Conservation (phyloP, 2,888 invertebrate species). For the Apotomis turbidana region DNA sequence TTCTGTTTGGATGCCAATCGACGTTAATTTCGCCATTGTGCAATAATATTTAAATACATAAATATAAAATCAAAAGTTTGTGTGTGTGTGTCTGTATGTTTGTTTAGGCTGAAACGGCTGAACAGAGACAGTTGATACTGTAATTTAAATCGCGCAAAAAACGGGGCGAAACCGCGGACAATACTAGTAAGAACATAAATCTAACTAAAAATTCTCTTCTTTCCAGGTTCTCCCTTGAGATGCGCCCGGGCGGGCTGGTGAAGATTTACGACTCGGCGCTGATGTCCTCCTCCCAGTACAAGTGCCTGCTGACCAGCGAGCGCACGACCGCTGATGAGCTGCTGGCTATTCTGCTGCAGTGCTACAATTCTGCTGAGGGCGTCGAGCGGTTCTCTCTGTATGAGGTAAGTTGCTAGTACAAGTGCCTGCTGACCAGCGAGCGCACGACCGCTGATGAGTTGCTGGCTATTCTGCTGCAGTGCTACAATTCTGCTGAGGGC, state of each 20-base stretch:
- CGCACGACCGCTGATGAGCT: slow-evolving; percentile 95
- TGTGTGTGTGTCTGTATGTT: too few relatives aligned
- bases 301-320: slow-evolving; percentile 94
- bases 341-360: slow-evolving; percentile 91
- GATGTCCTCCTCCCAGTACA: slow-evolving; percentile 96
- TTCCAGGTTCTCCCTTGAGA: slow-evolving; percentile 92
- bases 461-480: slow-evolving; percentile 91
- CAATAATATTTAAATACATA: too few relatives aligned
- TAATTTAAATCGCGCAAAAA: too few relatives aligned
- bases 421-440: slow-evolving; percentile 94
- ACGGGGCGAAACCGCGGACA: too few relatives aligned
- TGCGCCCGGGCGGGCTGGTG: slow-evolving; percentile 94
- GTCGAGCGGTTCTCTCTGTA: slow-evolving; percentile 94
- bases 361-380: slow-evolving; percentile 92
- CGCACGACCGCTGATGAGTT: slow-evolving; percentile 95
- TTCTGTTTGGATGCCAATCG: too few relatives aligned
- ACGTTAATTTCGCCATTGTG: too few relatives aligned
- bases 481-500: slow-evolving; percentile 92
- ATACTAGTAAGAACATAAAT: slow-evolving; percentile 31
- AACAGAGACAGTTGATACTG: too few relatives aligned
- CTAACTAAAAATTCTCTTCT: slow-evolving; percentile 39
- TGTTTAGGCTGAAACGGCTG: too few relatives aligned
- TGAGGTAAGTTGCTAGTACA: slow-evolving; percentile 93
- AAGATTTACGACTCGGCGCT: slow-evolving; percentile 96
- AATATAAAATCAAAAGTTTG: too few relatives aligned